Percentiles rank a stretch among this genome's conserved stretches.
These are phyloP conservation scores for Protonibea diacanthus DNA, from an alignment of 2,797 vertebrate species.

Conservation along the genomic window DNA sequence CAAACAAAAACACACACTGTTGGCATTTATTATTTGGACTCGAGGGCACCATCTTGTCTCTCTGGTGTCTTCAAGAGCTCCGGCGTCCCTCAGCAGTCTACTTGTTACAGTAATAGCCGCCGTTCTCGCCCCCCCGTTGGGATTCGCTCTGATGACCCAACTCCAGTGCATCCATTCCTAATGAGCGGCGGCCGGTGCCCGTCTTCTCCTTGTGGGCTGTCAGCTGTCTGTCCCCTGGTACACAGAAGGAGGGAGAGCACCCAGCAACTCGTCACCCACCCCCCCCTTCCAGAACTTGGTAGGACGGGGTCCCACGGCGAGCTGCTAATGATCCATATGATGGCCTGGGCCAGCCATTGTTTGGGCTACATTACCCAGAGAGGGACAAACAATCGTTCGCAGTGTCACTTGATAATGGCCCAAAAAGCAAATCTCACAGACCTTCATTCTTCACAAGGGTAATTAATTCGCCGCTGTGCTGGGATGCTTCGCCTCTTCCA, in stretches of 20 bases:
- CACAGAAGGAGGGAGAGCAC: constrained; percentile 37
- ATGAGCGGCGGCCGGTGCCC: constrained; percentile 62
- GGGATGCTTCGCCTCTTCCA: constrained; percentile 68
- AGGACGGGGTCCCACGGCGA: constrained; percentile 64
- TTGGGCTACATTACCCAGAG: constrained; percentile 80
- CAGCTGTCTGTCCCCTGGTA: constrained; percentile 64
- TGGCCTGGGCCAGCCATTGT: constrained; percentile 73
- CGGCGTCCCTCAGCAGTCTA: constrained; percentile 45
- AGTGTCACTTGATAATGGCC: constrained; percentile 81
- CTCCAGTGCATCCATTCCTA: constrained; percentile 64
- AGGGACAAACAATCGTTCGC: constrained; percentile 83
- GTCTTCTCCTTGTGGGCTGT: constrained; percentile 60
- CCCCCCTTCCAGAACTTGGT: constrained; percentile 47
- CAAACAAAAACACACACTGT: constrained; percentile 38
- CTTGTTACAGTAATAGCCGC: constrained; percentile 49
- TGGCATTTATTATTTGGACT: constrained; percentile 62
- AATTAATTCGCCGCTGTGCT: constrained; percentile 79
- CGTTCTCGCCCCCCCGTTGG: constrained; percentile 40
- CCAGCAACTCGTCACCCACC: constrained; percentile 45
- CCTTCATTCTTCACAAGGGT: constrained; percentile 81
- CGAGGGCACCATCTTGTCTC: constrained; percentile 40
- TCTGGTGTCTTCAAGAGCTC: constrained; percentile 40
- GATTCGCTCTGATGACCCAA: constrained; percentile 62
- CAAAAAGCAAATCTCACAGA: constrained; percentile 79
- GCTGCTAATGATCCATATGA: constrained; percentile 78